Evolutionary conservation across 2,888 invertebrate species (phyloP).

Genomic region (Heteropelma amictum): DNA sequence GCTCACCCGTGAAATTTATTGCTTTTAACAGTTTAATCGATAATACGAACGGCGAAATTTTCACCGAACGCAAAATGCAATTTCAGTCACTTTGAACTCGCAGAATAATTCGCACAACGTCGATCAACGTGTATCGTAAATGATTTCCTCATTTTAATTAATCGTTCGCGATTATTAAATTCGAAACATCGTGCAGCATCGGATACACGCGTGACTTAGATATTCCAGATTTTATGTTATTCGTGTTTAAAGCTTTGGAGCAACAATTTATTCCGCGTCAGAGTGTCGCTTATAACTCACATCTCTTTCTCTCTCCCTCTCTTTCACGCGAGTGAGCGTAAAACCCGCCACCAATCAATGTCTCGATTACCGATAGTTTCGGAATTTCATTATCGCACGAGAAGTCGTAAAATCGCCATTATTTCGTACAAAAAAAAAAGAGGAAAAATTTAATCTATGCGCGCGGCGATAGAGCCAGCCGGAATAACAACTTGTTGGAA

Average conservation of each 20-base stretch:
- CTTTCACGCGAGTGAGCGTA: conserved; percentile 42
- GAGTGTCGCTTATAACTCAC: conserved; percentile 52
- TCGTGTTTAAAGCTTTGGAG: conserved; percentile 28
- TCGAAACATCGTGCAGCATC: no score
- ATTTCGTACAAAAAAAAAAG: conserved; percentile 62
- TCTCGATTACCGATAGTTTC: conserved; percentile 72
- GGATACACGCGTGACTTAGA: no score
- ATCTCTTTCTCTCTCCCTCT: conserved; percentile 2
- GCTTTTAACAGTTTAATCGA: no score
- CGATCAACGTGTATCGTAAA: no score
- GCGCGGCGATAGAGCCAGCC: neutral
- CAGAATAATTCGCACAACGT: no score
- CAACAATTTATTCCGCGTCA: conserved; percentile 32
- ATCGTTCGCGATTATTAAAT: no score
- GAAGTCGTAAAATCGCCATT: conserved; percentile 68
- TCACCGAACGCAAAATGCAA: no score
- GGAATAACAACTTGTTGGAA: conserved; percentile 22
- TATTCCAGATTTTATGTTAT: no score
- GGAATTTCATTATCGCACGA: conserved; percentile 73
- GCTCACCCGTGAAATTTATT: no score
- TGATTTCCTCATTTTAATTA: no score
- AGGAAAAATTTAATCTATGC: neutral
- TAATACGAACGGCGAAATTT: no score
- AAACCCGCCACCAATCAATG: conserved; percentile 69
- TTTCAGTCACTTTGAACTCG: no score